Percentiles rank a stretch among this genome's conserved stretches.
phyloP scores from a whole-genome alignment of 2,797 vertebrate genomes.

The Schizopygopsis malacanthus region DNA sequence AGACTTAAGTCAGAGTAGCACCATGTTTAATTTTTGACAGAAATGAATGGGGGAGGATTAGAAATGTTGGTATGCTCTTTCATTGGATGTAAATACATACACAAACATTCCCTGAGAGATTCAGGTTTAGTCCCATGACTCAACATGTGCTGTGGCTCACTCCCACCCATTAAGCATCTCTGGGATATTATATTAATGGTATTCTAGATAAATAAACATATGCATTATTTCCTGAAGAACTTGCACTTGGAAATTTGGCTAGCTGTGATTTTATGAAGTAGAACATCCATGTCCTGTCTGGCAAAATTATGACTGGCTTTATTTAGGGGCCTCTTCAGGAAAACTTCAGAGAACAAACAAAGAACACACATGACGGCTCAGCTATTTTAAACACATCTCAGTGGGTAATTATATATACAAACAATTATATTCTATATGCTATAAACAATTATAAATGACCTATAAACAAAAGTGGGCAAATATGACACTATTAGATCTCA shows the following conservation, averaged over 20 bases:
- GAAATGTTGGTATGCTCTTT: neutral
- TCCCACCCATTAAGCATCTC: neutral
- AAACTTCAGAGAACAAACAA: neutral
- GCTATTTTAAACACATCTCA: neutral
- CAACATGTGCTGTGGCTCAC: neutral
- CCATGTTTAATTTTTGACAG: neutral
- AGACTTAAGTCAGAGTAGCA: neutral
- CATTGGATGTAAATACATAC: neutral
- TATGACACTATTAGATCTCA: neutral
- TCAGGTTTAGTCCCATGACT: conserved; percentile 2
- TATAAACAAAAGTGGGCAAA: neutral
- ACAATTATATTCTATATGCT: too few species aligned
- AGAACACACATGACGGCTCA: neutral
- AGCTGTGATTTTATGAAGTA: neutral
- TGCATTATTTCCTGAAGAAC: neutral
- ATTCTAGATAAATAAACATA: neutral
- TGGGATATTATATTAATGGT: neutral
- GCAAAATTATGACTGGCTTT: neutral
- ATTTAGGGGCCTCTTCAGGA: neutral
- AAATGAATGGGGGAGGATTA: neutral
- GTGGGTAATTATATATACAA: neutral
- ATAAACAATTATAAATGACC: too few species aligned
- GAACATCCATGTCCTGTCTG: neutral
- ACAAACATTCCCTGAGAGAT: neutral
- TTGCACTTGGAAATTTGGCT: neutral